Base-by-base conservation (phyloP, 2,888 invertebrate species). In the Drosophila vallismaia region DNA sequence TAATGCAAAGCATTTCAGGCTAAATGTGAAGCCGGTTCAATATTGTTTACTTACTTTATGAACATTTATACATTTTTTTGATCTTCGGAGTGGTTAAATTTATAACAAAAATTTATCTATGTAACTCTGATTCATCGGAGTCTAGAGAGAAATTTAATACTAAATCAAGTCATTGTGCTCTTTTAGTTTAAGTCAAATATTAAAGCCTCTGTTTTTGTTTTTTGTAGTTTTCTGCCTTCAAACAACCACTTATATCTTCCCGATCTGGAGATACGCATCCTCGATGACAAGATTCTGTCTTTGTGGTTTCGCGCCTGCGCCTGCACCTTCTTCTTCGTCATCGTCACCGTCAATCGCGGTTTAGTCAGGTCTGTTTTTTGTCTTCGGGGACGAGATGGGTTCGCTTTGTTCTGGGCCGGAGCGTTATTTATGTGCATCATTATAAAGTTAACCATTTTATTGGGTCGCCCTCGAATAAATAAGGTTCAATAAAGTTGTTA, bases 401-500 rank as follows among this genome's bases (percentile, higher is more conserved):
- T 53, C 6, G 68, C 68, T 74, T 74, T 73, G 74, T 74, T 73
- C 56, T 58, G 56, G 40, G 50, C 26, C 36, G 10, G 36, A 28
- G 53, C 54, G 71, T 90, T 88, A 90, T 90, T 90, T 90, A 90
- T 90, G 87, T 75, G 79, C 86, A 79, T 90, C 90, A 90, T 90
- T 90, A 89, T 90, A 90, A 90, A 90, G 89, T 88, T 85, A 79
- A 76, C 87, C 88, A 88, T 87, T 89, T 90, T 89, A 90, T 89
- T 87, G 88, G 86, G 77, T 87, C 80, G 89, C 89, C 89, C 90
- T 89, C 87, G 88, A 91, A 91, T 91, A 91, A 91, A 91, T 90
- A 90, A 90, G 88, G 80, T 79, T 86, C 90, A 91, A 91, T 91
- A 91, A 91, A 91, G 91, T 91, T 91, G 90, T 91, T 91, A 91